Percentiles rank a stretch among this genome's conserved stretches.
Conservation (phyloP, 2,113 vertebrate species). For the Sciurus niger region DNA sequence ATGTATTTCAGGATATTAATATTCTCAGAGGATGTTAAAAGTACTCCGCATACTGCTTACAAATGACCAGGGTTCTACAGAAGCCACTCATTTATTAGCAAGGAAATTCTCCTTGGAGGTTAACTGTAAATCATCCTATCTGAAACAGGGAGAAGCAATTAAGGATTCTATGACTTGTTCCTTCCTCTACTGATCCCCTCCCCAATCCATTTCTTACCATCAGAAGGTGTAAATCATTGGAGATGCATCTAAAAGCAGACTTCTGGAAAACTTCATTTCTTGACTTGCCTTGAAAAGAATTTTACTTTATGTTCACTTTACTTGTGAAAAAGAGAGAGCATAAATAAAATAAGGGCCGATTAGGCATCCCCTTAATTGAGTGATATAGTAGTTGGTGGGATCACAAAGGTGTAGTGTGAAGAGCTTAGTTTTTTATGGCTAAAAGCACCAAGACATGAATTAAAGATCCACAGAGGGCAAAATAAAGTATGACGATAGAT, state of each 20-base stretch:
- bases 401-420: background rate
- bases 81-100: background rate
- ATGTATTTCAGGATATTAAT: background rate
- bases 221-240: background rate
- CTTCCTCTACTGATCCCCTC: background rate
- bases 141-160: background rate
- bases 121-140: background rate
- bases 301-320: background rate
- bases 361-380: background rate
- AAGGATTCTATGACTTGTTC: background rate
- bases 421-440: background rate
- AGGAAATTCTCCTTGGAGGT: background rate
- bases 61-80: background rate
- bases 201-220: background rate
- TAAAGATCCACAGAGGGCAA: slow-evolving; percentile 19
- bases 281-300: background rate
- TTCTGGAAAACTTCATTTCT: background rate
- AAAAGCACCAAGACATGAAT: slow-evolving; percentile 33
- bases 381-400: background rate
- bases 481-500: slow-evolving; percentile 60
- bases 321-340: background rate
- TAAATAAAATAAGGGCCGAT: background rate
- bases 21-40: background rate
- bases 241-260: background rate
- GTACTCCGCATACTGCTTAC: background rate